Evolutionary conservation across 1,140 invertebrate genomes (phyloP), one percentile per base, ranked within the genome.

Genomic region (Eubasilissa regina): DNA sequence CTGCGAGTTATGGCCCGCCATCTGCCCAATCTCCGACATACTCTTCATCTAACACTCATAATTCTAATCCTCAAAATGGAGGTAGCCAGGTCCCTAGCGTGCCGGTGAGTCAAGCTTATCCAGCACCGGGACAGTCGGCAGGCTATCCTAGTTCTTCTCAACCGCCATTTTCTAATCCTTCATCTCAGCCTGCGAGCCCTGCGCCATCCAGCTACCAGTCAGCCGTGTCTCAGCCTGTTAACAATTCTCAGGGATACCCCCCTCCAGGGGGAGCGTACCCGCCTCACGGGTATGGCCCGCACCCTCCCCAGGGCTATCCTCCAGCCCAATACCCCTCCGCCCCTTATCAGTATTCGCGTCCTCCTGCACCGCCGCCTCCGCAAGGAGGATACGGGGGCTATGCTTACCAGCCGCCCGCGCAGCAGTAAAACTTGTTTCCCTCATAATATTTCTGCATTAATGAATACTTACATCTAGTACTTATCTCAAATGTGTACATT

Each of bases 121-220:
- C 87, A 8, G 86, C 87, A 21, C 83, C 87, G 12, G 86, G 86
- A 0, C 87, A 88, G 77, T 86, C 87, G 25, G 86, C 88, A 3
- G 86, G 86, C 12, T 89, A 89, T 82, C 87, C 88, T 4, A 85
- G 87, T n/a, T 84, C 86, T 12, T 83, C 85, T 68, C 89, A 89
- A 82, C 88, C 87, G 19, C 87, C 88, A 19, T 89, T 89, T 83
- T 88, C 89, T n/a, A 89, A 89, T 84, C 87, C 88, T 19, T 84
- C 86, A 11, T 83, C 85, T 68, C 89, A 89, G 83, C 88, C 87
- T 25, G 87, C 88, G 19, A 89, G 88, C 83, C 88, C 89, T n/a
- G 89, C 88, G 83, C 87, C 88, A 21, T 89, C 89, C 12, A 21
- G 55, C 15, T 58, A 58, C 55, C 55, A 58, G 55, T 15, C 55